Evolutionary conservation across 2,797 vertebrate genomes (phyloP), one percentile per base, ranked within the genome.

Genomic region (Sebastes taczanowskii): DNA sequence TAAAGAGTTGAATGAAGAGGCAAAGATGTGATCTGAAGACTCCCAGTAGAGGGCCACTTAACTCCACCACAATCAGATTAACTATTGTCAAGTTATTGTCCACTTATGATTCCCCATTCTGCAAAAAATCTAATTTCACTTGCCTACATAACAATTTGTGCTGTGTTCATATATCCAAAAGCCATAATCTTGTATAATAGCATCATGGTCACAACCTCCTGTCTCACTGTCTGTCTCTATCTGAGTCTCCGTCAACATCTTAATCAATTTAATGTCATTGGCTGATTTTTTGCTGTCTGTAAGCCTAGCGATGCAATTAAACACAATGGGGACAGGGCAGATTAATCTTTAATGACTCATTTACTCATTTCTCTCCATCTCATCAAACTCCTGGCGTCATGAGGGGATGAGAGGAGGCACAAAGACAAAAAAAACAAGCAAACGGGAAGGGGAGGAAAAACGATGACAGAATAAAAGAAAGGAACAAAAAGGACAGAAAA

Each of bases 291-390:
- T 53, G 46, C 60, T 30, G 64, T 82, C 58, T 11, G 75, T 71
- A 78, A 86, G 81, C 27, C 52, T 10, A 10, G 69, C 18, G 2
- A 67, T 1, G 10, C 68, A 81, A 67, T 80, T 78, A 80, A 62
- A 35, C 65, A 80, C 38, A 71, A 46, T n/a, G 35, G 10, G 52
- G 58, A 71, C n/a, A 1, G 18, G 27, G 59, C 38, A 78, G 60
- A 75, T 71, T 60, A 38, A 81, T 79, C 56, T 78, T 80, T 86
- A 71, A 74, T 55, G 64, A 83, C 46, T 74, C 53, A 79, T 84
- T 75, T 60, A 82, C 25, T 84, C 52, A 58, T 76, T 78, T 84
- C 63, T 53, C 66, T 46, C 16, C 14, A 22, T 65, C 53, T 77
- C 7, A 3, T 80, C 49, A 68, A 55, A 66, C 35, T 64, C 22